Evolutionary conservation across 2,113 vertebrate species (phyloP), one percentile per base, ranked within the genome.

Genomic region (Odocoileus virginianus): DNA sequence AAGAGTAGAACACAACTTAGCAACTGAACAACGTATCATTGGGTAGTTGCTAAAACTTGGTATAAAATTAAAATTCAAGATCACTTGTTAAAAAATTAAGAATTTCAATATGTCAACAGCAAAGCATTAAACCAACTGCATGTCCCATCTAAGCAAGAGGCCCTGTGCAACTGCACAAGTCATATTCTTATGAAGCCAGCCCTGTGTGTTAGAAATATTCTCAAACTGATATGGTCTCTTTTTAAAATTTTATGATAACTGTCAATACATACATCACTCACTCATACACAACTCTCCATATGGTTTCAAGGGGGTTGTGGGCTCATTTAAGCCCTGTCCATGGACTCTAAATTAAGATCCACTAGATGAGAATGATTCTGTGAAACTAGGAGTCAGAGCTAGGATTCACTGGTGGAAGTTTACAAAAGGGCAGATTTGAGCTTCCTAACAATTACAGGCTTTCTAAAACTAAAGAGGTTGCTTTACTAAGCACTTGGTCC

Each of bases 351-450:
- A 81, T 91, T 84, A 85, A n/a, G 17, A 96, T 90, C 45, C 76
- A 91, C 47, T 64, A 23, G 19, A 94, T 95, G 92, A 83, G n/a
- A 90, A 17, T 64, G 64, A 88, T 58, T 89, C 61, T 78, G 33
- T 52, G 16, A 94, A n/a, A 79, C 47, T 88, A 95, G 52, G 9
- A 91, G 9, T 25, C 12, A 93, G 52, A 92, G 13, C 9, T 45
- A 74, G 17, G 5, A 87, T 27, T 28, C 14, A 92, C 3, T 82
- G 71, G 19, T 55, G 17, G 57, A 96, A 90, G 55, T 89, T 60
- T 87, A 95, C 36, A 79, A 79, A 96, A 93, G 45, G 89, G 74
- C 13, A 94, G 27, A 91, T 87, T 96, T 95, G 57, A 40, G 16
- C 15, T 96, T 93, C 28, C 33, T 94, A 89, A 98, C 21, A 92